Base-by-base conservation (phyloP, 2,113 vertebrate species). In the Anhinga rufa region DNA sequence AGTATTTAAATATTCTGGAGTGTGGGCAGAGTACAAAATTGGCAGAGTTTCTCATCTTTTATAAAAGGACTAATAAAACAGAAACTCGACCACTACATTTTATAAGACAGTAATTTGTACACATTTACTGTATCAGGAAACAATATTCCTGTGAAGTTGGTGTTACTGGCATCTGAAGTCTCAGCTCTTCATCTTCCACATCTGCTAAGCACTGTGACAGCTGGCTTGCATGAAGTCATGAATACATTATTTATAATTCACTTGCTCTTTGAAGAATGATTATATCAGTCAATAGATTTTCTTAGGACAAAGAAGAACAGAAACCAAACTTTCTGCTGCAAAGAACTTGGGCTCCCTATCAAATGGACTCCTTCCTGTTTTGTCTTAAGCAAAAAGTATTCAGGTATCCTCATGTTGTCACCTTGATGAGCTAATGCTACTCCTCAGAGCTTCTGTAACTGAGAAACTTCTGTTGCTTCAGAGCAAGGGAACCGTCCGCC, bases 221-320 rank as follows among this genome's bases (percentile, higher is more conserved):
- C 51, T 96, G 94, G 74, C 61, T 93, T 89, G 36, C 70, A 48
- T 75, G 69, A 86, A 77, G 48, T 89, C 74, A 68, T 8, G 0
- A 64, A 91, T 95, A 89, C 92, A 84, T 96, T 84, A 91, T 91
- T 89, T 61, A 85, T 29, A 77, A 77, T 80, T 69, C 62, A 32
- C 38, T 85, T 51, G 8, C 69, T 87, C 61, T 92, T 93, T 96
- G 86, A 87, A 92, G 84, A 85, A 68, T 82, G 10, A 58, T 91
- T 88, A 16, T 42, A 28, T 61, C 51, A 87, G 69, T 82, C 81
- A 82, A 20, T 55, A 79, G 66, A 65, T 91, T 70, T 78, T 40
- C 68, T 60, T 66, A 64, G 36, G 52, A 52, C 54, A 65, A 70
- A 87, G 40, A 79, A 83, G 51, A 89, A n/a, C 26, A 91, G 78